A percentile compares a stretch with the other conserved stretches of the same genome.
Evolutionary conservation across 2,797 vertebrate genomes (phyloP).

Genomic region (Corythornis leucogaster): DNA sequence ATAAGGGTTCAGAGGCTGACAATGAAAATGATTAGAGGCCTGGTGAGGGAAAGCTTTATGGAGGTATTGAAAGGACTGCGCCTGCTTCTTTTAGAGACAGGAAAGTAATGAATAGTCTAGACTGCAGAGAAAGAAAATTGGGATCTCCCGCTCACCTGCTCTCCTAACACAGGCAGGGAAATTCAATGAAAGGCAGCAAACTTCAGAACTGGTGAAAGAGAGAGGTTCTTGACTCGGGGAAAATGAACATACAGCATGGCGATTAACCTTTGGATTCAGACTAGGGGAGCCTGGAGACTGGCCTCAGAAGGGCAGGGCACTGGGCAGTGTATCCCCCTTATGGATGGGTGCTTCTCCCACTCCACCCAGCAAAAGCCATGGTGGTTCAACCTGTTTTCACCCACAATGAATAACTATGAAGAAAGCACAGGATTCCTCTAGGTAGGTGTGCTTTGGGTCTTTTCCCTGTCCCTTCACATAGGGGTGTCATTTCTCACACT

Average conservation of each 20-base stretch:
- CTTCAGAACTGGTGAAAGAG: slow-evolving; percentile 27
- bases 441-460: neutral
- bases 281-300: neutral
- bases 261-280: neutral
- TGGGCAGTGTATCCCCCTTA: neutral
- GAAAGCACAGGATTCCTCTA: neutral
- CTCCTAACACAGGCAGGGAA: neutral
- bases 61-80: slow-evolving; percentile 58
- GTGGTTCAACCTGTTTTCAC: neutral
- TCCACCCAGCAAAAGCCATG: accelerated
- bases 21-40: slow-evolving; percentile 71
- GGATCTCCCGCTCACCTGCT: slow-evolving; percentile 60
- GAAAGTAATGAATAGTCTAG: slow-evolving; percentile 72
- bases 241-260: neutral
- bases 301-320: accelerated
- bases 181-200: slow-evolving; percentile 59
- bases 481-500: neutral
- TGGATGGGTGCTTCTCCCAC: neutral
- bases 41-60: slow-evolving; percentile 57
- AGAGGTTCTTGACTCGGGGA: slow-evolving; percentile 13
- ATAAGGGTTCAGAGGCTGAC: slow-evolving; percentile 63
- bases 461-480: neutral
- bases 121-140: slow-evolving; percentile 63
- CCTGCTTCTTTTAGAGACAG: slow-evolving; percentile 61
- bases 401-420: neutral